Conservation (phyloP, 2,113 vertebrate genomes). For the Oreochromis aureus region DNA sequence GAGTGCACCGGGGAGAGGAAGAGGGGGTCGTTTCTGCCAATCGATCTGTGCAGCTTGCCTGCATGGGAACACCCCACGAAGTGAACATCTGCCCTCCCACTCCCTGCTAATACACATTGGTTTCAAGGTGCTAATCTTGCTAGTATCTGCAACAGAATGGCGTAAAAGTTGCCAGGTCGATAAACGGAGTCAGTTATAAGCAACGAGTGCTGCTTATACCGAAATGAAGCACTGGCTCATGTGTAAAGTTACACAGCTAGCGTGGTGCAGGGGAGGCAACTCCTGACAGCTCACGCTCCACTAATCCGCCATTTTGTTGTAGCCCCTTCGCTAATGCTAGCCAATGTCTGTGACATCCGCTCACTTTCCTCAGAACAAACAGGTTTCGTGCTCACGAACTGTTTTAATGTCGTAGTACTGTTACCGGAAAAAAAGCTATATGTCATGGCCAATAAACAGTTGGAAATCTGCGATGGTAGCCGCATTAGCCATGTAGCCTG, state of each 20-base stretch:
- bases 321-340: slow-evolving; percentile 47
- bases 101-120: slow-evolving; percentile 1
- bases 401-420: accelerated
- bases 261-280: slow-evolving; percentile 51
- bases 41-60: slow-evolving; percentile 26
- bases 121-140: not conserved
- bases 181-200: not conserved
- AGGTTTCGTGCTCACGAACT: accelerated
- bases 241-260: not conserved
- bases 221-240: not conserved
- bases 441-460: not conserved
- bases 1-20: not conserved
- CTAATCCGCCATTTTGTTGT: slow-evolving; percentile 69
- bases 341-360: not conserved
- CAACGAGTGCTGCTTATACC: not conserved
- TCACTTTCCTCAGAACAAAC: not conserved
- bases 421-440: not conserved
- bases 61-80: slow-evolving; percentile 43
- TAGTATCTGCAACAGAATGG: not conserved
- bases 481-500: not conserved
- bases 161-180: not conserved
- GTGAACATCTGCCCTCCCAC: slow-evolving; percentile 49
- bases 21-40: slow-evolving; percentile 15
- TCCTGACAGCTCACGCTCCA: slow-evolving; percentile 63
- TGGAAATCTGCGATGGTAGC: not conserved